Evolutionary conservation across 2,113 vertebrate genomes (phyloP), one percentile per base, ranked within the genome.

Genomic region (Channa maculata): DNA sequence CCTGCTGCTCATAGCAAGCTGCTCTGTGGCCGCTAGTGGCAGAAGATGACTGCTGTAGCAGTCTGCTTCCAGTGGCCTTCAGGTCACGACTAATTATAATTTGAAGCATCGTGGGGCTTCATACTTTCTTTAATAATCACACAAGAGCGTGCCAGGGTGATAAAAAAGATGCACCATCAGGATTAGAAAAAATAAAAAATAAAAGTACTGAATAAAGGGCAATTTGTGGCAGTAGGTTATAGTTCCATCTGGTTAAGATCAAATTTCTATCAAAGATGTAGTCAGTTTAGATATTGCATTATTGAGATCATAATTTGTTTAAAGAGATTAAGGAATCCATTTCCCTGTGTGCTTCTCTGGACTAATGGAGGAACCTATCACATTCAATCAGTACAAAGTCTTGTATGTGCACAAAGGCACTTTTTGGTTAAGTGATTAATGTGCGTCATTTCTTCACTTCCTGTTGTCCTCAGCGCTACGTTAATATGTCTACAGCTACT

Each of bases 251-350:
- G 62, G 65, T 67, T 34, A 70, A 45, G 8, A 69, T 79, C 64
- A 65, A 49, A 62, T 79, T 57, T 65, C 63, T 37, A 59, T 61
- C 39, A 81, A 61, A 75, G 53, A 69, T 52, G 46, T 13, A 46
- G 34, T 63, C 51, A n/a, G 2, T 67, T 75, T 46, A 33, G 7
- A 45, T 39, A 51, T 38, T 64, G 34, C 39, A 61, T 77, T 70
- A 67, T 65, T 24, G 57, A 39, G 64, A 75, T 55, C 63, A 61
- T 63, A 75, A 83, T 69, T 78, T 65, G 51, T 63, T 75, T 84
- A 49, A 73, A 75, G 54, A 77, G 69, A 75, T 78, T 65, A 76
- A 58, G 46, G 24, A 70, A 76, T 61, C 33, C 6, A 45, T 65
- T 68, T 71, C 45, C 75, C 58, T 66, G 45, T 61, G 37, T 34